These are phyloP conservation scores for Brachyptera risi DNA, from an alignment of 2,888 invertebrate species.

Conservation along the genomic window DNA sequence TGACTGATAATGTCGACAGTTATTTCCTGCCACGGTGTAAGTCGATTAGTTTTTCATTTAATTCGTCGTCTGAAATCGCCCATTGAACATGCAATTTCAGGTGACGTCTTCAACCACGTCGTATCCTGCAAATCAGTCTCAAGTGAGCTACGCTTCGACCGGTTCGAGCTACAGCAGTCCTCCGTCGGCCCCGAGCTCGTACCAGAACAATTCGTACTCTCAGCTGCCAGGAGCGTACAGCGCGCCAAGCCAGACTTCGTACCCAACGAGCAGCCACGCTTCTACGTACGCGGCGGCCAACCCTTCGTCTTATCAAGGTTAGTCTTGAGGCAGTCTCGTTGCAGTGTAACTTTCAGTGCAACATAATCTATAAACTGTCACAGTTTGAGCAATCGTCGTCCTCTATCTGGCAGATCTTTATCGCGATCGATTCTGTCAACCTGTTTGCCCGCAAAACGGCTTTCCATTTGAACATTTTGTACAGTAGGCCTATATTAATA, in stretches of 20 bases:
- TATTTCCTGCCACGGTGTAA: too few species aligned
- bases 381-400: too few species aligned
- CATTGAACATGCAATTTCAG: conserved; percentile 24
- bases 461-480: too few species aligned
- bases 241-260: conserved; percentile 24
- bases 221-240: conserved; percentile 28
- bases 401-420: too few species aligned
- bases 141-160: conserved; percentile 32
- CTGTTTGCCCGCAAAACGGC: too few species aligned
- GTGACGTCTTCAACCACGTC: conserved; percentile 31
- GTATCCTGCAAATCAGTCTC: conserved; percentile 32
- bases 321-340: neutral
- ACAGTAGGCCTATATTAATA: too few species aligned
- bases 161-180: conserved; percentile 31
- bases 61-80: too few species aligned
- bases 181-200: conserved; percentile 30
- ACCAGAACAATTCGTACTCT: conserved; percentile 32
- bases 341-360: too few species aligned
- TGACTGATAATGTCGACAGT: neutral
- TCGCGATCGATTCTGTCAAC: too few species aligned
- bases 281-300: neutral
- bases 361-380: too few species aligned
- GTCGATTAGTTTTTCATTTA: neutral
- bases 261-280: conserved; percentile 30
- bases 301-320: conserved; percentile 3